Conservation (phyloP, 2,797 vertebrate genomes). For the Manis pentadactyla region DNA sequence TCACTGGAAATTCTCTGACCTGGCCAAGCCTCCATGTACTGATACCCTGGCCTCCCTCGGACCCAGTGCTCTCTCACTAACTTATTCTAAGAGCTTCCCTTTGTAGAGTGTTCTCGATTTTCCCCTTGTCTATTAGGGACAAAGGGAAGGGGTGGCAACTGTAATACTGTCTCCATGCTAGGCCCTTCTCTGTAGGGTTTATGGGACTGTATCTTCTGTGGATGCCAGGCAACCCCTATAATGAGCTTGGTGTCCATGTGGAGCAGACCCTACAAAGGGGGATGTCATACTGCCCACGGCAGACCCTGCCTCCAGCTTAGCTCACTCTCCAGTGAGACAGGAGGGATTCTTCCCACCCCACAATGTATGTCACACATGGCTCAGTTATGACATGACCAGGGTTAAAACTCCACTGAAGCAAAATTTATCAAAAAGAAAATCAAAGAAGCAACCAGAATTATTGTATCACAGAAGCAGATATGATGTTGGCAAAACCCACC, state of each 20-base stretch:
- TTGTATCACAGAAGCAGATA: constrained; percentile 68
- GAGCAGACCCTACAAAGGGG: constrained; percentile 85
- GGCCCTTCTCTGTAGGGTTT: constrained; percentile 81
- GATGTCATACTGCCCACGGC: constrained; percentile 86
- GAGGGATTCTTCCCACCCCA: constrained; percentile 75
- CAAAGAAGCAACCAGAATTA: constrained; percentile 70
- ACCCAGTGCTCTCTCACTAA: neutral
- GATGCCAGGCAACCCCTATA: constrained; percentile 86
- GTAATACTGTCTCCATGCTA: constrained; percentile 70
- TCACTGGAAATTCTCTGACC: neutral
- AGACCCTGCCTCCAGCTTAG: constrained; percentile 86
- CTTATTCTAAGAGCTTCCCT: neutral
- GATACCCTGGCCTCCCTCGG: neutral
- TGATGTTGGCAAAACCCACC: constrained; percentile 74
- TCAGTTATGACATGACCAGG: constrained; percentile 72
- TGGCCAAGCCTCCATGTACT: accelerated
- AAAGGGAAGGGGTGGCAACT: constrained; percentile 74
- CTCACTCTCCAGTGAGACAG: constrained; percentile 84
- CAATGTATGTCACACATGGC: neutral
- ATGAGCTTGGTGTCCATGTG: constrained; percentile 86
- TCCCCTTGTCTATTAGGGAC: constrained; percentile 73
- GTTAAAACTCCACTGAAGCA: constrained; percentile 80
- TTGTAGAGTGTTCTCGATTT: neutral
- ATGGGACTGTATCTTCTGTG: constrained; percentile 80
- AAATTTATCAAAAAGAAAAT: constrained; percentile 79